Base-by-base conservation (phyloP, 2,888 invertebrate genomes). In the Zygogramma bicolorata region DNA sequence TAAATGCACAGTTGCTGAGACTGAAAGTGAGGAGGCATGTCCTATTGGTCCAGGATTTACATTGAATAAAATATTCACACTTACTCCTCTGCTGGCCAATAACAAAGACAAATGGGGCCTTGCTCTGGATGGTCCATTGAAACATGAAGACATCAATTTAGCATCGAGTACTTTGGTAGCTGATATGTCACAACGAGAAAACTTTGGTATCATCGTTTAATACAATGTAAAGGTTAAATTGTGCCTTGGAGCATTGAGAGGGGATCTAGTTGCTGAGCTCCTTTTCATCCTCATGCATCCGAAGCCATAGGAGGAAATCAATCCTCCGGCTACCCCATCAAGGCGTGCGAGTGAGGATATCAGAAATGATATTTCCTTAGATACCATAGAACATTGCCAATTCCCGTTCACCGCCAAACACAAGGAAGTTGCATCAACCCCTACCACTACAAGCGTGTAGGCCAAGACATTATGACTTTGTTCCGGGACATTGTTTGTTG, bases 251-350 rank as follows among this genome's bases (percentile, higher is more conserved):
- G 92, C 98, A 77, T 91, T 98, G 79, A 97, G 97, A 85, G 97
- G 97, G 61, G 99, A 99, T 88, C 89, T 99, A 84, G 94, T 95
- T 74, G 98, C 98, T 38, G 99, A 99, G 89, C 89, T 99, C 85
- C 99, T 99, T 67, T 99, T 99, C 89, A 97, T 98, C 83, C 90
- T 99, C 86, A 99, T 99, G 94, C 97, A 99, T 88, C 97, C 98
- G 15, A 99, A 98, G 88, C 98, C 98, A 0, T 94, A 93, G 84
- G 94, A 94, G 84, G 94, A 93, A 85, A 88, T 91, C 72, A 89
- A 90, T 76, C 84, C 86, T 46, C 84, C 85, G 31, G 77, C 87
- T 70, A 79, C 89, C 18, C 84, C 85, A 76, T 87, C 88, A 57
- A 88, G 88, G 81, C 86, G 89, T 42, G 84, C 84, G 31, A 88